phyloP scores from a whole-genome alignment of 2,888 invertebrate species.

The Artemia sinica region DNA sequence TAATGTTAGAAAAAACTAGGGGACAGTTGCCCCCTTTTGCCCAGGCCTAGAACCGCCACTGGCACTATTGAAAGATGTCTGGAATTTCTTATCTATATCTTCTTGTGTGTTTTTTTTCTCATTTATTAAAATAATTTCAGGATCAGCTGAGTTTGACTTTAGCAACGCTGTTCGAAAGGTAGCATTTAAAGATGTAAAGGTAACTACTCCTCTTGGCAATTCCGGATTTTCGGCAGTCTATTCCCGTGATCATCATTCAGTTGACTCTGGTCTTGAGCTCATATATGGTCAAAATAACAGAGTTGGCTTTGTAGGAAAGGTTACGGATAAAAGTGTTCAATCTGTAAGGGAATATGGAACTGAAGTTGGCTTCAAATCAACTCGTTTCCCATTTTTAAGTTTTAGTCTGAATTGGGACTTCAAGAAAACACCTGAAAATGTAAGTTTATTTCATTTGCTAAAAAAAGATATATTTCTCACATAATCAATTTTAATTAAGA shows the following conservation, averaged over 20 bases:
- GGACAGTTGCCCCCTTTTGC: no score
- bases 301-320: constrained; percentile 7
- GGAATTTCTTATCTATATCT: no score
- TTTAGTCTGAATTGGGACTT: constrained; percentile 43
- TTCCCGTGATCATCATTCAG: constrained; percentile 3
- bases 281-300: constrained; percentile 1
- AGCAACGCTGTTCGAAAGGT: background rate
- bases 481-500: no score
- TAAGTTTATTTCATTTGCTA: constrained; percentile 28
- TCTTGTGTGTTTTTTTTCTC: background rate
- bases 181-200: background rate
- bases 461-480: no score
- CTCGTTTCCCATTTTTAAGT: constrained; percentile 25
- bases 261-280: background rate
- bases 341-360: constrained; percentile 18
- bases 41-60: no score
- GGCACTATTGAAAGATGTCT: no score
- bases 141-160: constrained; percentile 7
- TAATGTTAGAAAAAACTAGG: no score
- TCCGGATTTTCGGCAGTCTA: background rate
- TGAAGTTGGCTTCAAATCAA: constrained; percentile 22
- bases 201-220: constrained; percentile 1
- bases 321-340: background rate
- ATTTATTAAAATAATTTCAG: background rate
- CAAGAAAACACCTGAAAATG: constrained; percentile 32